Evolutionary conservation across 2,888 invertebrate genomes (phyloP), one percentile per base, ranked within the genome.

Genomic region (Eupithecia tripunctaria): DNA sequence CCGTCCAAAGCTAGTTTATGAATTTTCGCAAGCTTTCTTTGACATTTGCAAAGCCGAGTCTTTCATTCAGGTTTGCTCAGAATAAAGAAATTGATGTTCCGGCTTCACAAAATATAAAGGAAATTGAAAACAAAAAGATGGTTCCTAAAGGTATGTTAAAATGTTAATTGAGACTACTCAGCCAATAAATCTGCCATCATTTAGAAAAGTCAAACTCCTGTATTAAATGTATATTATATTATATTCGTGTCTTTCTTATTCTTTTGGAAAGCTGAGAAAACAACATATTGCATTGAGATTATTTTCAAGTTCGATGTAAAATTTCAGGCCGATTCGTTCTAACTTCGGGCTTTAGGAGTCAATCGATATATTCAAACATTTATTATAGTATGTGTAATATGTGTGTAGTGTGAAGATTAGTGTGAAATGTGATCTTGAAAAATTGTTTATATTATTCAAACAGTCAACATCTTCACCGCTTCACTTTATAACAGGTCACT

Each of bases 401-500:
- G n/a, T n/a, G n/a, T n/a, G n/a, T 18, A 43, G 5, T 43, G 43
- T 56, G 38, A 36, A 7, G 36, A 36, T 36, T 5, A 8, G 36
- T 36, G 36, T 36, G 36, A 7, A 36, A 8, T 36, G 36, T 36
- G 2, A 36, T 36, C 36, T 36, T 8, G 36, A 36, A 36, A 36
- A 5, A 8, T 36, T 36, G 10, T 36, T 36, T 12, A 56, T 25
- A 56, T 2, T 25, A 56, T 25, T 15, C 38, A 59, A 32, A 21
- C n/a, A 47, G 56, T 56, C 59, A 64, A 38, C 43, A 68, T 70
- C 78, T 71, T 60, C 1, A 76, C 81, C 36, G 77, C 82, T 82
- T 75, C 71, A 60, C 80, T 80, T 85, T 87, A 88, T 86, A 64
- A 18, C n/a, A 36, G 3, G 25, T 84, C 86, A 84, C 86, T 82